Evolutionary conservation across 2,797 vertebrate genomes (phyloP).

Genomic region (Hylomyscus alleni): DNA sequence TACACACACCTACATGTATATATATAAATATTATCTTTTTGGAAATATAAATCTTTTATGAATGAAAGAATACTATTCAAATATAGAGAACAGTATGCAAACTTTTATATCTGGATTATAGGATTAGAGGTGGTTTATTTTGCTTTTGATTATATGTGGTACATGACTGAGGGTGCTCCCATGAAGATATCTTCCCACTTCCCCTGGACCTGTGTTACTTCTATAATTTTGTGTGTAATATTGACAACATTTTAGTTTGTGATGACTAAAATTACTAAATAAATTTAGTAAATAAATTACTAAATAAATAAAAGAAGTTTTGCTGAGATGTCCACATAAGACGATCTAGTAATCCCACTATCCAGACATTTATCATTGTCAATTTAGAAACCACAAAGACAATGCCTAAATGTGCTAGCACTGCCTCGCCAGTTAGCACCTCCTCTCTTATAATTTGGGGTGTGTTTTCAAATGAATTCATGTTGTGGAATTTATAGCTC

Average conservation of each 20-base stretch:
- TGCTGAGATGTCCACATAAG: not conserved
- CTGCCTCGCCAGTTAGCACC: not conserved
- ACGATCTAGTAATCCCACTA: not conserved
- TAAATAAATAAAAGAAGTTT: not conserved
- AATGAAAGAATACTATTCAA: not conserved
- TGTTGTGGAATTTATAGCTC: not conserved
- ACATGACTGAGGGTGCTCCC: not conserved
- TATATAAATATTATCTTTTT: not conserved
- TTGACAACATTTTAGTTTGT: too few relatives aligned
- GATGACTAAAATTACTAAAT: too few relatives aligned
- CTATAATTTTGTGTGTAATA: slow-evolving; percentile 22
- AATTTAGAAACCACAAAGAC: not conserved
- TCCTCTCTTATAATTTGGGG: not conserved
- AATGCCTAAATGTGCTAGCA: not conserved
- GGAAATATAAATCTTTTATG: slow-evolving; percentile 43
- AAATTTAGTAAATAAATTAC: too few relatives aligned
- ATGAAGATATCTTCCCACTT: not conserved
- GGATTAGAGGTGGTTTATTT: slow-evolving; percentile 13
- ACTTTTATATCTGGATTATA: not conserved
- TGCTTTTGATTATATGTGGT: not conserved
- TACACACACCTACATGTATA: too few relatives aligned
- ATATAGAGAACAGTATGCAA: not conserved
- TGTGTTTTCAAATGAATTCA: not conserved
- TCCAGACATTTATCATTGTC: not conserved
- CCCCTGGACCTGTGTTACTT: not conserved